Base-by-base conservation (phyloP, 1,140 invertebrate species). In the Musca vetustissima region DNA sequence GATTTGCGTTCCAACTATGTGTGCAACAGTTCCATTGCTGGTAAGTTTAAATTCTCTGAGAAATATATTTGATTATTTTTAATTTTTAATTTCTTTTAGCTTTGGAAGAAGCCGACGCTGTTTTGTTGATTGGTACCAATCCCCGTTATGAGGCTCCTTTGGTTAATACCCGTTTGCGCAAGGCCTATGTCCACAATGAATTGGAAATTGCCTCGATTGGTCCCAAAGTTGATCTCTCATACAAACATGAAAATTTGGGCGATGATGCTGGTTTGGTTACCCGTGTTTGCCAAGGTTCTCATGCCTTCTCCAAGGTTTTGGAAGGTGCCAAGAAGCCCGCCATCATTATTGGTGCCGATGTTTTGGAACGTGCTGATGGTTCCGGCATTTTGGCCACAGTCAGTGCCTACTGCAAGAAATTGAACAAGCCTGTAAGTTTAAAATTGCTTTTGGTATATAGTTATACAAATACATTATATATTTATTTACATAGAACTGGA, bases 71-170 rank as follows among this genome's bases (percentile, higher is more conserved):
- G 0, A 13, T 25, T 50, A 17, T 2, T 50, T 19, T 11, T 47
- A 22, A 55, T 57, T 15, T 2, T 52, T 67, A 17, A 57, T 21
- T 64, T 1, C 19, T 64, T 50, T 24, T 73, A 85, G 91, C 90
- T 43, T 85, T 98, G 22, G 97, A 99, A 85, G 91, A 98, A 74
- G 92, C 96, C 14, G 98, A 99, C 85, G 87, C 95, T 24, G 87
- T 99, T 25, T 83, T 99, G 3, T 84, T 99, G 2, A 90, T 99
- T 75, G 98, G 98, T 70, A 97, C 96, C 4, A 99, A 99, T 87
- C 95, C 97, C 0, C 88, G 98, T 68, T 97, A 94, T 81, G 98
- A 99, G 86, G 97, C 98, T n/a, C 96, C 98, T 8, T 83, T 99
- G 8, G 86, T 99, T 15, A 99, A 99, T 85, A 92, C 97, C 0